Evolutionary conservation across 2,797 vertebrate genomes (phyloP), one percentile per base, ranked within the genome.

Genomic region (Eulemur albifrons): DNA sequence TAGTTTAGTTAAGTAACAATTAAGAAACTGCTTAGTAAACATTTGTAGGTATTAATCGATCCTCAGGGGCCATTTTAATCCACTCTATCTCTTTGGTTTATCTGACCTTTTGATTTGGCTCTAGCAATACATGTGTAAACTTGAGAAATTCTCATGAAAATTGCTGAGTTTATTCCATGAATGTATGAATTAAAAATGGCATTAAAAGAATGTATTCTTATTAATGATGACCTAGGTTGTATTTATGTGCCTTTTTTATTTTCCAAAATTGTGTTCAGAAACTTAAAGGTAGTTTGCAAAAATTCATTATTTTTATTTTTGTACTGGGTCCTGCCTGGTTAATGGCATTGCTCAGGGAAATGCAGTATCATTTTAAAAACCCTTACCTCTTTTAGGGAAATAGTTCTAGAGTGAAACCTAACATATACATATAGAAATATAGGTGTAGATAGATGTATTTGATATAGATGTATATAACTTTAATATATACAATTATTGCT

Each of bases 101-200:
- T 76, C 88, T 97, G 79, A 87, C 40, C n/a, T 94, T 96, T 92
- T 59, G 40, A 90, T 94, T 95, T 90, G 77, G 57, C 50, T 59
- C 48, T 96, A 40, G 4, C 18, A 75, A 61, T 73, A 88, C 61
- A 61, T 48, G 4, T 43, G 57, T 63, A 59, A 48, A 43, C 45
- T 76, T 95, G 18, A 69, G 50, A 83, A 73, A 20, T 79, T 86
- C 32, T 88, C 20, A 30, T 38, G n/a, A 43, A 86, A 88, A 59
- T 90, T 59, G 35, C 8, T 73, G 17, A 61, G n/a, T 76, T 72
- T 72, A 92, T 76, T 77, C 30, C 35, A 79, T 15, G 32, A 82
- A 69, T 63, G 4, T 20, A 76, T 80, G 10, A 83, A 77, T 54
- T 77, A 54, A 73, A 72, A 79, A 63, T 80, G 18, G 0, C 23